Percentiles rank a stretch among this genome's conserved stretches.
Conservation (phyloP, 2,113 vertebrate species). For the Gobius niger region DNA sequence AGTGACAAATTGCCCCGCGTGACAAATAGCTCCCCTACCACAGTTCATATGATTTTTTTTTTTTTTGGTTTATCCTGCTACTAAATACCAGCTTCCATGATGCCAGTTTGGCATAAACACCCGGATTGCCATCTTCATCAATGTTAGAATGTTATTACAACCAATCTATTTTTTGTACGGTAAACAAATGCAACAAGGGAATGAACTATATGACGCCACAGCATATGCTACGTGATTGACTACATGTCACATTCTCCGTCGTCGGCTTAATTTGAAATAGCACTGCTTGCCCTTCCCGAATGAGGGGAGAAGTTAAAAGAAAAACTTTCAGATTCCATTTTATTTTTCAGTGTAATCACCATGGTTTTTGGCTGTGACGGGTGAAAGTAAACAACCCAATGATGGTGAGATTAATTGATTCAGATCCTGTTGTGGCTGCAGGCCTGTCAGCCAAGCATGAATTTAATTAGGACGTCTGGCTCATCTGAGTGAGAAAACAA, state of each 20-base stretch:
- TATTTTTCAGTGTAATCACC: constrained; percentile 1
- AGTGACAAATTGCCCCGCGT: no score
- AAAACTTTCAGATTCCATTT: not conserved
- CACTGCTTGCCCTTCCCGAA: not conserved
- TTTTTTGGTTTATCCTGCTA: no score
- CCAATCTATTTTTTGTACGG: not conserved
- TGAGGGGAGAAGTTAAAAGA: not conserved
- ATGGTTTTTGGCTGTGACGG: constrained; percentile 6
- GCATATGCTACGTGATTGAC: not conserved
- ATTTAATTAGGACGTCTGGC: constrained; percentile 22
- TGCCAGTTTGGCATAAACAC: no score
- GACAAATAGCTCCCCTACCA: no score
- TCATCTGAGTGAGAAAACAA: constrained; percentile 7
- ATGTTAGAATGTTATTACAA: not conserved
- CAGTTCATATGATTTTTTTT: no score
- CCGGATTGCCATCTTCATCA: no score
- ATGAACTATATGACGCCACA: not conserved
- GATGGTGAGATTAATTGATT: constrained; percentile 15
- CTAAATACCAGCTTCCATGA: no score
- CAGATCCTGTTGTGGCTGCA: constrained; percentile 14
- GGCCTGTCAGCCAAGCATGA: constrained; percentile 14
- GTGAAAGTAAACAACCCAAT: constrained; percentile 25
- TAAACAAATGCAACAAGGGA: not conserved
- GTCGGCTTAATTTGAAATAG: not conserved
- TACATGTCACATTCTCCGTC: not conserved